Evolutionary conservation across 2,797 vertebrate species (phyloP).

Genomic region (Capromys pilorides): DNA sequence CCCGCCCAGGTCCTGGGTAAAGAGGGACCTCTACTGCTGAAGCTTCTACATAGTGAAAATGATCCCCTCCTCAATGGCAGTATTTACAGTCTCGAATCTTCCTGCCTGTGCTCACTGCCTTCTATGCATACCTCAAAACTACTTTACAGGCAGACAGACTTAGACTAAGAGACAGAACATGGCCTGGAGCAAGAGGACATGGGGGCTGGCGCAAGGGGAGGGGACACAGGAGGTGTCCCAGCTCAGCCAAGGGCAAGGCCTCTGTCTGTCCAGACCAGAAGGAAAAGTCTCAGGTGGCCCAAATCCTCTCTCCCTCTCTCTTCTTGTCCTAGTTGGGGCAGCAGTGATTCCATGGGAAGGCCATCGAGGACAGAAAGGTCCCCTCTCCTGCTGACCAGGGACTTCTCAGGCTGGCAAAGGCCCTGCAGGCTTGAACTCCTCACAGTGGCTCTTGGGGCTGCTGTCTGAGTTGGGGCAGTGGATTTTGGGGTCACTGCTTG

Average conservation of each 20-base stretch:
- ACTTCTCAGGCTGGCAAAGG: background rate
- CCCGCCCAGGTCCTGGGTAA: constrained; percentile 69
- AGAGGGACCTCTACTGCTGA: constrained; percentile 76
- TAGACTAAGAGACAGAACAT: constrained; percentile 71
- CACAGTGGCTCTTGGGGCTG: background rate
- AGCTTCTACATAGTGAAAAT: constrained; percentile 74
- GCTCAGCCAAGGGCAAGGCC: constrained; percentile 62
- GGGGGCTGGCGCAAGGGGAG: constrained; percentile 22
- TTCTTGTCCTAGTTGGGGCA: constrained; percentile 28
- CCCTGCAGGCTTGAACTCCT: background rate
- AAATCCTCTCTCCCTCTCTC: background rate
- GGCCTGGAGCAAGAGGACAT: constrained; percentile 62
- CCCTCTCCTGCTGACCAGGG: background rate
- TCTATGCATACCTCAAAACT: constrained; percentile 44
- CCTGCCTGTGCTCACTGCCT: constrained; percentile 57
- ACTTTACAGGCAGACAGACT: constrained; percentile 66
- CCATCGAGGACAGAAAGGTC: constrained; percentile 23
- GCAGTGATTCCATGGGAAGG: background rate
- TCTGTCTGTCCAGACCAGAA: constrained; percentile 53
- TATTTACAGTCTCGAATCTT: constrained; percentile 74
- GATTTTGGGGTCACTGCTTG: constrained; percentile 49
- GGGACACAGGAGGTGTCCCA: constrained; percentile 51
- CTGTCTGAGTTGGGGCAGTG: background rate
- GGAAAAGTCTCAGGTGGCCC: background rate
- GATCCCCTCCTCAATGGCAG: constrained; percentile 71